Conservation (phyloP, 1,140 invertebrate species). For the Sitodiplosis mosellana region DNA sequence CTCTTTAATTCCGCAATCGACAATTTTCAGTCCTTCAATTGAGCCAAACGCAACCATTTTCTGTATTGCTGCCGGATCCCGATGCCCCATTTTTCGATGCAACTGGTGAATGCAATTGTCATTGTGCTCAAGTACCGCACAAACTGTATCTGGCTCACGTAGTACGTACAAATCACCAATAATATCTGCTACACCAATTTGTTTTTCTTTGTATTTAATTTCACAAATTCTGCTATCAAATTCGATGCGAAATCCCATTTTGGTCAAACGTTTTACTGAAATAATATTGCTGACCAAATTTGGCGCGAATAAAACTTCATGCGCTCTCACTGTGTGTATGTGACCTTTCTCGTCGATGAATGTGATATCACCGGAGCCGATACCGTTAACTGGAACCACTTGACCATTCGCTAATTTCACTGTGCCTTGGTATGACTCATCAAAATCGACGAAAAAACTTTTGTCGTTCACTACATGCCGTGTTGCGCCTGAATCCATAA, state of each 20-base stretch:
- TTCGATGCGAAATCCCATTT: slow-evolving; percentile 13
- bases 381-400: not conserved
- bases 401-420: not conserved
- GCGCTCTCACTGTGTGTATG: not conserved
- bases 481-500: not conserved
- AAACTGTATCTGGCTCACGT: not conserved
- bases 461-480: not conserved
- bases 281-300: slow-evolving; percentile 21
- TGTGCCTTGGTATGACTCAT: not conserved
- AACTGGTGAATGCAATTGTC: slow-evolving; percentile 8
- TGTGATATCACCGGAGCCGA: not conserved
- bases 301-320: slow-evolving; percentile 20
- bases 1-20: slow-evolving; percentile 1
- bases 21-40: slow-evolving; percentile 12
- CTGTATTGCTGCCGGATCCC: slow-evolving; percentile 22
- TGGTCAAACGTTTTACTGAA: slow-evolving; percentile 14
- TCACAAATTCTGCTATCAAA: slow-evolving; percentile 13
- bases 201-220: slow-evolving; percentile 7
- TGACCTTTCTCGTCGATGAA: not conserved
- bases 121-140: slow-evolving; percentile 2
- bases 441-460: not conserved
- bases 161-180: slow-evolving; percentile 10
- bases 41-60: slow-evolving; percentile 10
- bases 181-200: slow-evolving; percentile 11
- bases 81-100: slow-evolving; percentile 23